Percentiles rank a stretch among this genome's conserved stretches.
phyloP scores from a whole-genome alignment of 2,113 vertebrate genomes.

The Lepus europaeus region DNA sequence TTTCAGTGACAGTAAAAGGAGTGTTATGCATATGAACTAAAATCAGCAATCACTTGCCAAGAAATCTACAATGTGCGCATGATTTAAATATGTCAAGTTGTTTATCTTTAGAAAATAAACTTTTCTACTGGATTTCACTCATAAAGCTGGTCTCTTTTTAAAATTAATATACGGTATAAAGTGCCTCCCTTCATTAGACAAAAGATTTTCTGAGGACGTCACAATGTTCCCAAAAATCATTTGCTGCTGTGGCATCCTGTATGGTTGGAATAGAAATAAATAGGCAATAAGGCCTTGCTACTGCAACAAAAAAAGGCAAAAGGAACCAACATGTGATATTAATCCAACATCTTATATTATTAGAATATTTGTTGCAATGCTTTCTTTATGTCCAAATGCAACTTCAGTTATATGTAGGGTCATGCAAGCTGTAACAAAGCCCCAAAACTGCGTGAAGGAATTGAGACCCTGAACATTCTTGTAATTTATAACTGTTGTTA shows the following conservation, averaged over 20 bases:
- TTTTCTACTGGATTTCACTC: conserved; percentile 30
- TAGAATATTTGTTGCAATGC: background rate
- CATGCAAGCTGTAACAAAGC: background rate
- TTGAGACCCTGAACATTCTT: background rate
- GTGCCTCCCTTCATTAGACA: background rate
- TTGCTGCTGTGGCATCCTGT: background rate
- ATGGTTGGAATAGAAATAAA: background rate
- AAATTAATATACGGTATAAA: background rate
- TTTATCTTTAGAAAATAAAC: conserved; percentile 59
- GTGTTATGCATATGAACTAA: conserved; percentile 47
- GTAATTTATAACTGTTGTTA: background rate
- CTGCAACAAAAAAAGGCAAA: background rate
- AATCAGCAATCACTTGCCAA: conserved; percentile 53
- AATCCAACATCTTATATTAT: background rate
- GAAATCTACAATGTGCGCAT: background rate
- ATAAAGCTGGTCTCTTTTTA: background rate
- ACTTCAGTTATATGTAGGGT: background rate
- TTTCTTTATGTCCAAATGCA: background rate
- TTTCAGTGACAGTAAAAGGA: conserved; percentile 51
- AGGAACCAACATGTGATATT: background rate
- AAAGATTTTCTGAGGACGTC: conserved; percentile 2
- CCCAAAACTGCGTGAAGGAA: background rate
- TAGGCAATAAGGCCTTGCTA: background rate
- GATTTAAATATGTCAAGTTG: conserved; percentile 56
- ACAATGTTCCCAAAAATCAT: conserved; percentile 6